Evolutionary conservation across 2,888 invertebrate genomes (phyloP).

Genomic region (Drosophila tanythrix): DNA sequence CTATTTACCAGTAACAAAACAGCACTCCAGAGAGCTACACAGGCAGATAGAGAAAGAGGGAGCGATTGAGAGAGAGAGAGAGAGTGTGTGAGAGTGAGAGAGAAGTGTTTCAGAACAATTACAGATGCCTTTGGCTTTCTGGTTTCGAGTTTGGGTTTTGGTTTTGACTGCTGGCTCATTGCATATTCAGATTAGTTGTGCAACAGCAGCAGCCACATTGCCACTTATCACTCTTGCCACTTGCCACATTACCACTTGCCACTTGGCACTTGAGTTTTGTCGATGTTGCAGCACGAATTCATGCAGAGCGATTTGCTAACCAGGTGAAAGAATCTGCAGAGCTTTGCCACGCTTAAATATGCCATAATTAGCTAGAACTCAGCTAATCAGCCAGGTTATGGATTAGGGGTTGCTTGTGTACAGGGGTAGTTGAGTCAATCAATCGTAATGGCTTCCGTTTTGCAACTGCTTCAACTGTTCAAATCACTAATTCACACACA

Average conservation of each 20-base stretch:
- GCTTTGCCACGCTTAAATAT: slow-evolving; percentile 37
- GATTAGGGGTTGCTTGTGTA: not conserved
- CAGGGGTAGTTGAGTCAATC: slow-evolving; percentile 54
- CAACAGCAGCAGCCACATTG: not conserved
- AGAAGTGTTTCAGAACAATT: slow-evolving; percentile 1
- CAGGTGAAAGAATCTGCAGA: slow-evolving; percentile 46
- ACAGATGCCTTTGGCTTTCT: slow-evolving; percentile 18
- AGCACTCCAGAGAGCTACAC: slow-evolving; percentile 44
- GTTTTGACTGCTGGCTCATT: slow-evolving; percentile 64
- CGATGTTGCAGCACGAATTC: slow-evolving; percentile 43
- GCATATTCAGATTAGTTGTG: slow-evolving; percentile 74
- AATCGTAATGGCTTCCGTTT: slow-evolving; percentile 66
- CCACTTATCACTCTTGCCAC: slow-evolving; percentile 16
- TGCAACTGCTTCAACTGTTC: slow-evolving; percentile 41
- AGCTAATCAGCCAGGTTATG: slow-evolving; percentile 47
- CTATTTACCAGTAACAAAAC: slow-evolving; percentile 67
- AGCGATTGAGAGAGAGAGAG: not conserved
- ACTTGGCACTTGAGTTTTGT: slow-evolving; percentile 35
- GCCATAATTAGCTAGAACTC: slow-evolving; percentile 67
- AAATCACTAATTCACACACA: slow-evolving; percentile 47
- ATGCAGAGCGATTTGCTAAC: slow-evolving; percentile 44
- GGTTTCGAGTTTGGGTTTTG: slow-evolving; percentile 19
- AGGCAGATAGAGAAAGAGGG: not conserved
- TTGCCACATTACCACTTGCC: slow-evolving; percentile 4
- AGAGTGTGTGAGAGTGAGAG: slow-evolving; percentile 2